Conservation (phyloP, 1,140 invertebrate species). For the Mycetomoellerius zeteki region DNA sequence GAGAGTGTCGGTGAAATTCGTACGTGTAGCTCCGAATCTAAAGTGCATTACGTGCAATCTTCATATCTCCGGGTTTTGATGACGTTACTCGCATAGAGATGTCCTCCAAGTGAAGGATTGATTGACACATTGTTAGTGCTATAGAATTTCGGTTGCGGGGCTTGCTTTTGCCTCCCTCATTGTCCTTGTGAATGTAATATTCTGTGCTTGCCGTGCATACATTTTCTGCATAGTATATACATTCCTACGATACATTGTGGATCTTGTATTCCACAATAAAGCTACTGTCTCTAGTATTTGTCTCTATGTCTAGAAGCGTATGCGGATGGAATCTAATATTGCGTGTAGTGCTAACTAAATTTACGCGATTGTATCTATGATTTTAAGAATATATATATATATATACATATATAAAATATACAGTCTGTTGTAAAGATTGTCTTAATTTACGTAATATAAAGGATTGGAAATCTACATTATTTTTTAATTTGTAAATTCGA, state of each 20-base stretch:
- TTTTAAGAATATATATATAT: too few species aligned
- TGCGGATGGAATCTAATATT: slow-evolving; percentile 22
- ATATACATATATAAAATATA: too few species aligned
- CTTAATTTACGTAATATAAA: too few species aligned
- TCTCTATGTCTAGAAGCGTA: slow-evolving; percentile 20
- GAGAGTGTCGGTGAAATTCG: slow-evolving; percentile 14
- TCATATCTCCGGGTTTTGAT: slow-evolving; percentile 42
- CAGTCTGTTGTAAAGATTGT: too few species aligned
- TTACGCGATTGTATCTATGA: not conserved
- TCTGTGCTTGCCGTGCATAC: slow-evolving; percentile 35
- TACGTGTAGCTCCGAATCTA: slow-evolving; percentile 19
- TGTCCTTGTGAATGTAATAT: slow-evolving; percentile 55
- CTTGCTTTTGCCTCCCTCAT: slow-evolving; percentile 29
- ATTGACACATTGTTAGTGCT: slow-evolving; percentile 43
- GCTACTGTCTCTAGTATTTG: slow-evolving; percentile 28
- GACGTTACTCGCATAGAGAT: slow-evolving; percentile 13
- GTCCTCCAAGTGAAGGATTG: slow-evolving; percentile 28
- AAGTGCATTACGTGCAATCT: slow-evolving; percentile 55
- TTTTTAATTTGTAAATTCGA: too few species aligned
- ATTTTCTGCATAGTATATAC: slow-evolving; percentile 35
- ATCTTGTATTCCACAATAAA: slow-evolving; percentile 37
- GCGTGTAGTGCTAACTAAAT: slow-evolving; percentile 8
- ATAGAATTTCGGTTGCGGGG: slow-evolving; percentile 24
- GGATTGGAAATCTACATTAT: too few species aligned
- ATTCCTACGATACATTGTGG: slow-evolving; percentile 29